Evolutionary conservation across 2,113 vertebrate genomes (phyloP), one percentile per base, ranked within the genome.

Genomic region (Nerophis ophidion): DNA sequence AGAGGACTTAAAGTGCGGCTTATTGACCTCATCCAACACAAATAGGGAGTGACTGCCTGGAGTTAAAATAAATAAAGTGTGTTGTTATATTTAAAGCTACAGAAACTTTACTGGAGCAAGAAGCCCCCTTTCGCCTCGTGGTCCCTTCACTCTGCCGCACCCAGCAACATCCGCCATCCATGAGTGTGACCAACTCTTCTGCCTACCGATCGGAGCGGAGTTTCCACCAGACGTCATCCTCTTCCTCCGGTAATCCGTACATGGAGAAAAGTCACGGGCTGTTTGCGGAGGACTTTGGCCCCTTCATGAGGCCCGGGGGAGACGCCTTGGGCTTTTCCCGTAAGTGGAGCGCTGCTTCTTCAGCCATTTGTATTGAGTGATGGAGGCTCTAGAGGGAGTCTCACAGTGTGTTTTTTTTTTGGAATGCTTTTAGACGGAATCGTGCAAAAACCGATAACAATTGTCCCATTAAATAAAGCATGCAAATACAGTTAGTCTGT

Each of bases 251-350:
- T 67, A 89, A 90, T 67, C 90, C 91, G 4, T 84, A 90, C 89
- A 97, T 98, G 96, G 96, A 99, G 82, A 96, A 94, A 79, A 87
- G 90, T 68, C 68, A 89, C 71, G 92, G 93, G 63, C 81, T 96
- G 77, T 95, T 95, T 17, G 75, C 91, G 0, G 92, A 93, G 61
- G 93, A 95, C 57, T 95, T 99, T 7, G 93, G 93, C 72, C 92
- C 91, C 81, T 98, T 97, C 80, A 90, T 93, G 84, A 80, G 92
- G 71, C 92, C 96, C 2, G 91, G 77, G 5, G 85, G 82, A 0
- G 92, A 97, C 64, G 69, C 87, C 15, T 52, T 94, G 89, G 90
- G 89, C 17, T 98, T 95, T 86, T 84, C 93, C 91, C 92, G 96
- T 90, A 78, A 91, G 89, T 89, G 63, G 10, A 34, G 40, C 26